Evolutionary conservation across 2,113 vertebrate species (phyloP).

Genomic region (Tauraco erythrolophus): DNA sequence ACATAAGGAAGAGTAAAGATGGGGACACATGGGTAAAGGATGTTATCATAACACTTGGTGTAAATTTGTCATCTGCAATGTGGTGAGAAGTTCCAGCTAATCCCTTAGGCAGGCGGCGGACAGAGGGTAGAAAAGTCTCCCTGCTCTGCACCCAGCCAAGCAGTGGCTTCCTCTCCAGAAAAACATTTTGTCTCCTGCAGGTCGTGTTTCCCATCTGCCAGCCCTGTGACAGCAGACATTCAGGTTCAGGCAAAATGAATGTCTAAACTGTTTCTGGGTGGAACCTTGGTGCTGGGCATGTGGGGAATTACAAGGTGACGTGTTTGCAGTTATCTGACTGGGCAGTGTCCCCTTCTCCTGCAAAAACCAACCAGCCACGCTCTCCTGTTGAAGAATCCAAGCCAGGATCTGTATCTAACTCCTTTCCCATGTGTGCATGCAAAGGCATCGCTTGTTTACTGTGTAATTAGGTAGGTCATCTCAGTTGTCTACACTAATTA

Average conservation of each 20-base stretch:
- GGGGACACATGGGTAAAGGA: neutral
- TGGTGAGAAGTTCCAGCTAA: neutral
- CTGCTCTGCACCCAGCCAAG: neutral
- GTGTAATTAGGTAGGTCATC: neutral
- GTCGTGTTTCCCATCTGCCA: neutral
- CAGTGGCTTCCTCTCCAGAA: neutral
- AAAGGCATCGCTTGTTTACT: neutral
- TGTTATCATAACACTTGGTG: rapidly evolving
- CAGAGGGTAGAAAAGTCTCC: neutral
- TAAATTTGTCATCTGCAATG: no score
- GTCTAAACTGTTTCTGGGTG: neutral
- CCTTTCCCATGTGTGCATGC: neutral
- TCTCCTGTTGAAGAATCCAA: neutral
- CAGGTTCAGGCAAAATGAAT: neutral
- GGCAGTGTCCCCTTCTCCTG: neutral
- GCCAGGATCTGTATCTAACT: neutral
- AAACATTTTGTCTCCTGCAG: neutral
- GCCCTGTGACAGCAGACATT: neutral
- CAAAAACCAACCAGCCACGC: rapidly evolving
- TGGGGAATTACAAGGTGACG: rapidly evolving
- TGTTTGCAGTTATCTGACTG: neutral
- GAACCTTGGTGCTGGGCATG: neutral
- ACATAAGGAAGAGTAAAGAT: neutral
- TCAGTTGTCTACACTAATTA: neutral
- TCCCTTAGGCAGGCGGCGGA: neutral